A percentile compares a stretch with the other conserved stretches of the same genome.
Conservation (phyloP, 1,140 invertebrate genomes). For the Carposina sasakii region DNA sequence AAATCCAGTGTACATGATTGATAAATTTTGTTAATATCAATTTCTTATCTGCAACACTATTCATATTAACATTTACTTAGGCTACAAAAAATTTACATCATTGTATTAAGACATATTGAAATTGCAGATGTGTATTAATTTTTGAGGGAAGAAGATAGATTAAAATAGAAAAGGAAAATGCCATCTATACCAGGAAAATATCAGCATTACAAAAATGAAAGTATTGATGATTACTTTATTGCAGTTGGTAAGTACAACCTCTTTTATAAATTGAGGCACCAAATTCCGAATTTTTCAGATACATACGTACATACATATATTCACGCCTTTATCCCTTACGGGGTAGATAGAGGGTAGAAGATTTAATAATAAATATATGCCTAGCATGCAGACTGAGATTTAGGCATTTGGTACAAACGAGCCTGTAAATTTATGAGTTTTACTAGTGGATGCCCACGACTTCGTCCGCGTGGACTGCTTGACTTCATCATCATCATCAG, state of each 20-base stretch:
- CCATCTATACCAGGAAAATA: slow-evolving; percentile 74
- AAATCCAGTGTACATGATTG: slow-evolving; percentile 23
- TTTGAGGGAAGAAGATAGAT: no score
- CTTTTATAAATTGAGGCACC: background rate
- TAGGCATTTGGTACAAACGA: background rate
- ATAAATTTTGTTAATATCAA: no score
- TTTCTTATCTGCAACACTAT: no score
- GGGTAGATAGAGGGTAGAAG: background rate
- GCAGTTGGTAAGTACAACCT: slow-evolving; percentile 69
- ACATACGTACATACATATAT: background rate
- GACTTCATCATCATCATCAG: no score
- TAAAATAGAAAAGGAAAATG: slow-evolving; percentile 41
- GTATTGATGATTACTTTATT: slow-evolving; percentile 77
- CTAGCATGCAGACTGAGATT: background rate
- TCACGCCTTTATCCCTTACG: background rate
- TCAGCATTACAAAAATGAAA: slow-evolving; percentile 76
- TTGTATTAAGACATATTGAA: no score
- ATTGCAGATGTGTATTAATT: slow-evolving; percentile 4
- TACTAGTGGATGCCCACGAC: no score
- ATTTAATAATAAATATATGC: background rate
- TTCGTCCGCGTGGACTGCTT: no score
- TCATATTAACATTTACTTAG: no score
- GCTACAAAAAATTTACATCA: no score
- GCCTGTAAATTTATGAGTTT: background rate
- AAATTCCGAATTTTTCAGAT: no score